These are phyloP conservation scores for Brachyrhaphis roseni DNA, from an alignment of 2,797 vertebrate genomes.

Conservation along the genomic window DNA sequence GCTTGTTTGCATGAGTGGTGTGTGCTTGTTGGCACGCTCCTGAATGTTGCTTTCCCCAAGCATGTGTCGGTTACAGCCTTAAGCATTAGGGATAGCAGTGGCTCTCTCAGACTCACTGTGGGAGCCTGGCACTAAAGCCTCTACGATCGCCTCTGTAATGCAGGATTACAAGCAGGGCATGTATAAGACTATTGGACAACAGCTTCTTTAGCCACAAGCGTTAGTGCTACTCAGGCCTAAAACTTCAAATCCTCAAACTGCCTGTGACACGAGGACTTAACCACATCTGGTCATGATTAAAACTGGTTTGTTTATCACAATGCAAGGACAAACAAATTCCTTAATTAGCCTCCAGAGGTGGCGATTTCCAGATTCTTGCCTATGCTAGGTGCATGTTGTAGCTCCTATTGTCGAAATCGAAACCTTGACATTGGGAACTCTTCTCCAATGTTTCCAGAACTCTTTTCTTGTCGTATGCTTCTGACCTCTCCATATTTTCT, in stretches of 20 bases:
- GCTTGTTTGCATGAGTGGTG: slow-evolving; percentile 12
- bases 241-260: slow-evolving; percentile 5
- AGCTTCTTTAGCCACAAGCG: slow-evolving; percentile 23
- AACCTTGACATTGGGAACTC: neutral
- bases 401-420: slow-evolving; percentile 1
- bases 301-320: slow-evolving; percentile 5
- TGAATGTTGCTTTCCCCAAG: slow-evolving; percentile 58
- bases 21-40: slow-evolving; percentile 49
- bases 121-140: slow-evolving; percentile 55
- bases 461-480: neutral
- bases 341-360: neutral
- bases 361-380: neutral
- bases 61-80: slow-evolving; percentile 64
- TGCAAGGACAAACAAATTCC: slow-evolving; percentile 2
- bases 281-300: neutral
- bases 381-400: neutral
- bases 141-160: slow-evolving; percentile 59
- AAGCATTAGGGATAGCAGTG: slow-evolving; percentile 58
- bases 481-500: neutral
- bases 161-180: slow-evolving; percentile 66
- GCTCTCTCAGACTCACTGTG: slow-evolving; percentile 56
- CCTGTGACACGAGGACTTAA: neutral
- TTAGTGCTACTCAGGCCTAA: slow-evolving; percentile 12
- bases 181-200: slow-evolving; percentile 51
- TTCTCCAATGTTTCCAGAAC: neutral